Conservation (phyloP, 2,113 vertebrate species). For the Neolamprologus tretocephalus region DNA sequence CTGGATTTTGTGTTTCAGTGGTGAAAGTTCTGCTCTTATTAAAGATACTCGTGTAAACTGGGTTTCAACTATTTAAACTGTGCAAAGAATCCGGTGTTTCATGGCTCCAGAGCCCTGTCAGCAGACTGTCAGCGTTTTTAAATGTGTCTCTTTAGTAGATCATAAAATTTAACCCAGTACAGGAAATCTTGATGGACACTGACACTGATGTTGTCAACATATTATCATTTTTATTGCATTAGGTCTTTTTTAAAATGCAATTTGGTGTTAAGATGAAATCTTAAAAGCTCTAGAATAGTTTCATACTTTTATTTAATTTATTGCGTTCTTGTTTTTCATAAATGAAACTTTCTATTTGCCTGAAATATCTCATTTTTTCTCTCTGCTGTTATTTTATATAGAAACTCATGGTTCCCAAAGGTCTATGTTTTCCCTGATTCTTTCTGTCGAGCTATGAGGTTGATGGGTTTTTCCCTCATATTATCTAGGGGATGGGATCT, state of each 20-base stretch:
- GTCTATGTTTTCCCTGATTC: neutral
- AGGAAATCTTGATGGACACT: neutral
- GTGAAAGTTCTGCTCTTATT: neutral
- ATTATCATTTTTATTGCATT: neutral
- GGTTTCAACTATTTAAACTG: neutral
- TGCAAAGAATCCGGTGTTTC: rapidly evolving
- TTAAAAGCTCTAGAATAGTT: neutral
- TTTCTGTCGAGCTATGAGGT: neutral
- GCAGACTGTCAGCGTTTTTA: neutral
- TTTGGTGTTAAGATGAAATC: neutral
- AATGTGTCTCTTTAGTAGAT: neutral
- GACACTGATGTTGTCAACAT: neutral
- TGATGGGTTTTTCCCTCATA: neutral
- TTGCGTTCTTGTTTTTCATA: neutral
- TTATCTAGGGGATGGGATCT: neutral
- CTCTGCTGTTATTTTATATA: neutral
- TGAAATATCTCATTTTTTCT: neutral
- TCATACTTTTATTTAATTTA: neutral
- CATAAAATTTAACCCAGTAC: neutral
- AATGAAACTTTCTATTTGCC: neutral
- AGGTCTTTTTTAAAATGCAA: neutral
- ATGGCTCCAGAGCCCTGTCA: neutral
- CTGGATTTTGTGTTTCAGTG: neutral
- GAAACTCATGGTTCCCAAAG: neutral
- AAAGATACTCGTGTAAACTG: neutral